Conservation (phyloP, 1,140 invertebrate species). For the Ganaspis sp. region DNA sequence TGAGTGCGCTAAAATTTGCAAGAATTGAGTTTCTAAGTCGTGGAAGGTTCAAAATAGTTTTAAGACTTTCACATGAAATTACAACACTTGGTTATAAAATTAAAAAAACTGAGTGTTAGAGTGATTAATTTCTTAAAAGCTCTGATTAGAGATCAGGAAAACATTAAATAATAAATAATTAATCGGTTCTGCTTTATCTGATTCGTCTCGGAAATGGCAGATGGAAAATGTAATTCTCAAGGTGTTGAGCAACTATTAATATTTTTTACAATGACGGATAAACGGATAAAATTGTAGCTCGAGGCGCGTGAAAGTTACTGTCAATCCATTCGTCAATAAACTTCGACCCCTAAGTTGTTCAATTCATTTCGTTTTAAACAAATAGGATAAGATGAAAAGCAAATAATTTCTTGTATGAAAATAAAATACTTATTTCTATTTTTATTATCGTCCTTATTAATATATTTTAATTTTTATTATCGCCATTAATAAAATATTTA, state of each 20-base stretch:
- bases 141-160: not conserved
- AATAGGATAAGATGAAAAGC: no score
- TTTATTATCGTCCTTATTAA: no score
- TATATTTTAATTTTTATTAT: no score
- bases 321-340: not conserved
- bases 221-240: not conserved
- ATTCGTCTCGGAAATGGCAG: not conserved
- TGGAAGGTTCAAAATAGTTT: no score
- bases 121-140: no score
- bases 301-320: not conserved
- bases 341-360: constrained; percentile 32
- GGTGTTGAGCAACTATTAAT: not conserved
- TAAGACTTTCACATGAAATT: no score
- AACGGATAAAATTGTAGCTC: not conserved
- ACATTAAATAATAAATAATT: not conserved
- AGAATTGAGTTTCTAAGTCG: no score
- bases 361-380: constrained; percentile 46
- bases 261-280: not conserved
- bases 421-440: not conserved
- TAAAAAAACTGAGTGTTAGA: no score
- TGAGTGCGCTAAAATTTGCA: no score
- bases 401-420: constrained; percentile 33
- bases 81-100: constrained; percentile 13
- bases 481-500: no score
- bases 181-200: constrained; percentile 43